These are phyloP conservation scores for Ennomos erosarius DNA, from an alignment of 2,888 invertebrate genomes.

Conservation along the genomic window DNA sequence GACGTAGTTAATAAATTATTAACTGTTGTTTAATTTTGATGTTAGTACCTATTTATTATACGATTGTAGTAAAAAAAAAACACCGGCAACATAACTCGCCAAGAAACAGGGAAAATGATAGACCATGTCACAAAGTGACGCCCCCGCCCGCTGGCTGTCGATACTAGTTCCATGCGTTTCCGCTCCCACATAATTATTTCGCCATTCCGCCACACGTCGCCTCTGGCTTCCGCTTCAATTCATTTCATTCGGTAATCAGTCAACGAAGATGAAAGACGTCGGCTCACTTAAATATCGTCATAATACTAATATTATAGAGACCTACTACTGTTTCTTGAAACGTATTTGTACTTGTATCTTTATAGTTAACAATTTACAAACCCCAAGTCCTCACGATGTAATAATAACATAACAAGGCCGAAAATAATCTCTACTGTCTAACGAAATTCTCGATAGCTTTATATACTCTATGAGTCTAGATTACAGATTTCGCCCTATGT, in stretches of 20 bases:
- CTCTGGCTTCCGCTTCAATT: slow-evolving; percentile 37
- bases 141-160: slow-evolving; percentile 14
- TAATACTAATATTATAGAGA: no score
- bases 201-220: slow-evolving; percentile 31
- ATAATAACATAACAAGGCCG: no score
- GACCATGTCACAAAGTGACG: neutral
- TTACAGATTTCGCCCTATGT: no score
- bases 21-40: no score
- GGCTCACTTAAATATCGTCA: no score
- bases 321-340: neutral
- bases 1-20: no score
- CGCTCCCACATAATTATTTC: slow-evolving; percentile 37
- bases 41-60: no score
- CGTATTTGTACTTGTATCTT: neutral
- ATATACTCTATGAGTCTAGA: no score
- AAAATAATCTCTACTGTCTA: no score
- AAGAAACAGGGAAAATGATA: slow-evolving; percentile 20
- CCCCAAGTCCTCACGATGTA: no score
- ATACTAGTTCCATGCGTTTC: slow-evolving; percentile 36
- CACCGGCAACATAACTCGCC: neutral
- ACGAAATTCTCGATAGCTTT: no score
- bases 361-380: no score
- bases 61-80: neutral
- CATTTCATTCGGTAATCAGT: slow-evolving; percentile 18
- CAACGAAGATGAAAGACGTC: neutral